phyloP scores from a whole-genome alignment of 2,888 invertebrate genomes.

The Lasioglossum leucozonium region DNA sequence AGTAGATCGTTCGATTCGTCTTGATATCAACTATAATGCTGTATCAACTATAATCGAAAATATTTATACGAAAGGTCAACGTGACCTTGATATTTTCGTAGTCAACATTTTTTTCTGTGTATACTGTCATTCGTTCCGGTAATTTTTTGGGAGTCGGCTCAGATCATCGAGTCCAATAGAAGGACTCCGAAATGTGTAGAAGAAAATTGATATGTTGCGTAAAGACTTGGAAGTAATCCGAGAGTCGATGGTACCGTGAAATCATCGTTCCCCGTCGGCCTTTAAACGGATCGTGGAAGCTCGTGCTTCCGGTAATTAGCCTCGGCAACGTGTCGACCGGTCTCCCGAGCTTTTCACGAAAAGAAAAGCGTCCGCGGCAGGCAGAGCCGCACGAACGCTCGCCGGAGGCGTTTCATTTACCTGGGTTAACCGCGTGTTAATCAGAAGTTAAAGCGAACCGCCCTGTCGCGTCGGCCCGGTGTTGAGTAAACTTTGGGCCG shows the following conservation, averaged over 20 bases:
- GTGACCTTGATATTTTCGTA: no score
- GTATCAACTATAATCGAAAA: no score
- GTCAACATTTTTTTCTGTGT: no score
- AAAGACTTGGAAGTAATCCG: background rate
- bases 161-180: no score
- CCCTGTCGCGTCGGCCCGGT: conserved; percentile 44
- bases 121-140: no score
- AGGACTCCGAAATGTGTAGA: no score
- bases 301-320: conserved; percentile 65
- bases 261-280: background rate
- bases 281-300: conserved; percentile 26
- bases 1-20: no score
- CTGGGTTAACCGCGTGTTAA: conserved; percentile 78
- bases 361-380: conserved; percentile 43
- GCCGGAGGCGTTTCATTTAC: conserved; percentile 78
- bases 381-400: conserved; percentile 49
- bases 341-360: conserved; percentile 14
- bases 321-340: conserved; percentile 55
- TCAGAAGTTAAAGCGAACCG: conserved; percentile 78
- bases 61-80: no score
- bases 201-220: no score
- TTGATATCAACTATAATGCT: no score
- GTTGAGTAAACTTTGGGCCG: conserved; percentile 73
- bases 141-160: no score
- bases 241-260: background rate